These are phyloP conservation scores for Cosmorhoe ocellata DNA, from an alignment of 2,888 invertebrate genomes.

Conservation along the genomic window DNA sequence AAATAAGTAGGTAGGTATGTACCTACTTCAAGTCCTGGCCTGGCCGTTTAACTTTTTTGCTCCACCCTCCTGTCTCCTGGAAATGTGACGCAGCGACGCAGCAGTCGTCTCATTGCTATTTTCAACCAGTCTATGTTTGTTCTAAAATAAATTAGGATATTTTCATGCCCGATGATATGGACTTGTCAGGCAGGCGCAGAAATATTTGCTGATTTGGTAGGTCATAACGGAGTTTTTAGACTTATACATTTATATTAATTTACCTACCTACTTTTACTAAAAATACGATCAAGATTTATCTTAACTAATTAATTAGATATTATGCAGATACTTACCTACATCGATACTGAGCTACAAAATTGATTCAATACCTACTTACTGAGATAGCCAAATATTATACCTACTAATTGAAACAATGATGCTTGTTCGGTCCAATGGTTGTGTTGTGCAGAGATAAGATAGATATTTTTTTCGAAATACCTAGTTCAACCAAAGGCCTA, in stretches of 20 bases:
- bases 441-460: not conserved
- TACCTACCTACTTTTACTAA: no score
- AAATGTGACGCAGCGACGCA: slow-evolving; percentile 60
- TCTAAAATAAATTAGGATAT: slow-evolving; percentile 11
- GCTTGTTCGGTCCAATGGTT: not conserved
- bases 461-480: slow-evolving; percentile 11
- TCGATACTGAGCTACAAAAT: no score
- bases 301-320: no score
- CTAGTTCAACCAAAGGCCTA: slow-evolving; percentile 38
- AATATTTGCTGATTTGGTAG: not conserved
- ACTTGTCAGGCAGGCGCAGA: not conserved
- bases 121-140: slow-evolving; percentile 44
- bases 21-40: slow-evolving; percentile 1
- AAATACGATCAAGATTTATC: no score
- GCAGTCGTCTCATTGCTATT: slow-evolving; percentile 55
- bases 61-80: slow-evolving; percentile 67
- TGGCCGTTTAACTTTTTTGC: slow-evolving; percentile 53
- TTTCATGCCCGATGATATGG: not conserved
- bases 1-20: no score
- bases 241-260: no score
- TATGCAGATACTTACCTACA: no score
- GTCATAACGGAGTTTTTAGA: no score
- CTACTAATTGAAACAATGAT: not conserved
- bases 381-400: no score
- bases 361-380: no score